phyloP scores from a whole-genome alignment of 2,888 invertebrate species.

The Muschampia plurimacula region DNA sequence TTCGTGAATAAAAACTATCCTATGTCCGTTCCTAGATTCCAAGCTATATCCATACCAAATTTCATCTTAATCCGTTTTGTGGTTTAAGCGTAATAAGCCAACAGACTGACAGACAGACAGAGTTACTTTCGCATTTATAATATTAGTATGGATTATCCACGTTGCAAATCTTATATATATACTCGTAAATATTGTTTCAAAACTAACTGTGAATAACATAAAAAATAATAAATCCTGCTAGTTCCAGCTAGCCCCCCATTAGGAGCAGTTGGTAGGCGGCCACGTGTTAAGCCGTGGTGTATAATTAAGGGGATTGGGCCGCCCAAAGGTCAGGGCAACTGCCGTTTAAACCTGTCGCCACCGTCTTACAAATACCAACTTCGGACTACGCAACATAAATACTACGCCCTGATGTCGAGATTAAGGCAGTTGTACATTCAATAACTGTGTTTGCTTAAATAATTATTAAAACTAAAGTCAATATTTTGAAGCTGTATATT shows the following conservation, averaged over 20 bases:
- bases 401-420: not conserved
- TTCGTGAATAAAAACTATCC: no score
- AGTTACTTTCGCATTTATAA: no score
- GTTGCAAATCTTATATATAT: no score
- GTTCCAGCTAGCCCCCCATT: conserved; percentile 3
- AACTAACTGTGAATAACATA: not conserved
- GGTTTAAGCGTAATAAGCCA: no score
- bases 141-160: no score
- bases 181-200: not conserved
- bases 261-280: conserved; percentile 43
- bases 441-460: not conserved
- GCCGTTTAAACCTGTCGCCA: conserved; percentile 64
- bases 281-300: conserved; percentile 78
- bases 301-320: conserved; percentile 69
- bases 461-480: not conserved
- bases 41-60: no score
- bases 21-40: no score
- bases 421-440: not conserved
- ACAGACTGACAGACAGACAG: no score
- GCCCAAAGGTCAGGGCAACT: conserved; percentile 44
- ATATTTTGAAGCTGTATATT: not conserved
- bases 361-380: conserved; percentile 47
- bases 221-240: not conserved
- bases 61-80: no score
- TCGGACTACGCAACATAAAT: conserved; percentile 19